phyloP scores from a whole-genome alignment of 2,113 vertebrate species.

The Paramisgurnus dabryanus region DNA sequence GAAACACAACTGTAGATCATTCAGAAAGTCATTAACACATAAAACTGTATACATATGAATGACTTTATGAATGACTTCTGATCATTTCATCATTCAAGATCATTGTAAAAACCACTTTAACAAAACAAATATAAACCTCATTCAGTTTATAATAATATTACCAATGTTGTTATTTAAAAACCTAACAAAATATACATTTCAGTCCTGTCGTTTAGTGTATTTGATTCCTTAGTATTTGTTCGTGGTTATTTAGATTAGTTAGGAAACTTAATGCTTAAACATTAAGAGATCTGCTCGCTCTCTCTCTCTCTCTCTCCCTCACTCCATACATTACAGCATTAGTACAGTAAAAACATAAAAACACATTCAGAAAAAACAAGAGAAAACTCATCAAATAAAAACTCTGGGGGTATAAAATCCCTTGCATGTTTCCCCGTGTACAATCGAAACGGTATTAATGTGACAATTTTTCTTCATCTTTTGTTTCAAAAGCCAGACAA shows the following conservation, averaged over 20 bases:
- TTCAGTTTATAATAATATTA: constrained; percentile 62
- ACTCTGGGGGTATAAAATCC: background rate
- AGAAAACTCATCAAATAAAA: constrained; percentile 9
- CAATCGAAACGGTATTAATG: constrained; percentile 3
- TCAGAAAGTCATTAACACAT: too few relatives aligned
- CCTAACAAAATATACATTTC: constrained; percentile 91
- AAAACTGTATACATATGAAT: background rate
- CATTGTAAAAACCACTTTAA: constrained; percentile 71
- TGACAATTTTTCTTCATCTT: background rate
- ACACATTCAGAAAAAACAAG: background rate
- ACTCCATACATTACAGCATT: constrained; percentile 32
- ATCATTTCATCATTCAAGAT: background rate
- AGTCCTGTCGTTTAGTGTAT: constrained; percentile 65
- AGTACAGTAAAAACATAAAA: constrained; percentile 33
- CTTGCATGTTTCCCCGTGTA: constrained; percentile 12
- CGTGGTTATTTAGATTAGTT: background rate
- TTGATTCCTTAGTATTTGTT: constrained; percentile 19
- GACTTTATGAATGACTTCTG: background rate
- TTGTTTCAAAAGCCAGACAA: constrained; percentile 5
- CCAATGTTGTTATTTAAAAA: constrained; percentile 74
- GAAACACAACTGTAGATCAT: background rate
- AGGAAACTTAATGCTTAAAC: background rate
- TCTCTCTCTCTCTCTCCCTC: constrained; percentile 9
- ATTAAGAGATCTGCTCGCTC: background rate
- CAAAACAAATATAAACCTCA: constrained; percentile 74